These are phyloP conservation scores for Saccopteryx bilineata DNA, from an alignment of 2,113 vertebrate genomes.

Conservation along the genomic window DNA sequence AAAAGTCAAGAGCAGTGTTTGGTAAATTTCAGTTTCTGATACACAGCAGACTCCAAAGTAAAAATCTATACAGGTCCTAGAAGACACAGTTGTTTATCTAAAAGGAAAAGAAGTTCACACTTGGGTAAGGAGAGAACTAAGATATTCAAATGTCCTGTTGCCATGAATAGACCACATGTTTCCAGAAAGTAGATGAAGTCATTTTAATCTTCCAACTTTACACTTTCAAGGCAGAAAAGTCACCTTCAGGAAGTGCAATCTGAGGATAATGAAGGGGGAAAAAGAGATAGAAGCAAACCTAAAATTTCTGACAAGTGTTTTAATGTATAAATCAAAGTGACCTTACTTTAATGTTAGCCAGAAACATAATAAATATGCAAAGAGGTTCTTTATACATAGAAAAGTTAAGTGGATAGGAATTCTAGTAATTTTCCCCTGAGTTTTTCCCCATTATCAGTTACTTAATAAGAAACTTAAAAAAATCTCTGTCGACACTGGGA, in stretches of 20 bases:
- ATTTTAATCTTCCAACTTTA: constrained; percentile 43
- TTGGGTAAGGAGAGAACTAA: neutral
- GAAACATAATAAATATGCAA: constrained; percentile 66
- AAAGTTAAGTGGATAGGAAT: constrained; percentile 51
- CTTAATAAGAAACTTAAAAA: neutral
- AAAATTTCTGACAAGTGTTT: constrained; percentile 37
- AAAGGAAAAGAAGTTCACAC: constrained; percentile 26
- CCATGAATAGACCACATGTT: neutral
- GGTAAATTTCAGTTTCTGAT: constrained; percentile 1
- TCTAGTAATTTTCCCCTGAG: constrained; percentile 19
- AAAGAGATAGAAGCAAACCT: neutral
- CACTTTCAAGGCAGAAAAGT: constrained; percentile 58
- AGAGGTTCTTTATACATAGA: neutral
- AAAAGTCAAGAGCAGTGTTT: neutral
- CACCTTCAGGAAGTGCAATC: constrained; percentile 48
- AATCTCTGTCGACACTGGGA: neutral
- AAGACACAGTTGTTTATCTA: constrained; percentile 20
- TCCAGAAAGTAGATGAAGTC: constrained; percentile 28
- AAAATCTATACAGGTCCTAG: neutral
- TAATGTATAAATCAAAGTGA: constrained; percentile 54
- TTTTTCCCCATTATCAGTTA: neutral
- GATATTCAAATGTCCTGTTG: constrained; percentile 48
- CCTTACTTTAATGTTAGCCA: constrained; percentile 32
- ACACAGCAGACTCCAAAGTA: constrained; percentile 3
- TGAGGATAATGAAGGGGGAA: constrained; percentile 24